A percentile compares a stretch with the other conserved stretches of the same genome.
phyloP scores from a whole-genome alignment of 1,140 invertebrate genomes.

The Lysiphlebus fabarum region DNA sequence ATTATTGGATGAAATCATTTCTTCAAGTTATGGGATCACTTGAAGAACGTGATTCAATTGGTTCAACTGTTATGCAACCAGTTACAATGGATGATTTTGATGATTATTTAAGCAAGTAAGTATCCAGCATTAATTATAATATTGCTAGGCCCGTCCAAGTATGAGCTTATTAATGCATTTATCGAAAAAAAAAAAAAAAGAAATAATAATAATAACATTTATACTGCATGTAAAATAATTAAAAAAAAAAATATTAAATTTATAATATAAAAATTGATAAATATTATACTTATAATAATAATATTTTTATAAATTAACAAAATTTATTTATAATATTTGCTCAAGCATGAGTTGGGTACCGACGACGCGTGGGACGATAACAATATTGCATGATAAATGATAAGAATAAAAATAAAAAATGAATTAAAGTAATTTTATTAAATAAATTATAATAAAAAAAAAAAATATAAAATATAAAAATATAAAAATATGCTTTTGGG shows the following conservation, averaged over 20 bases:
- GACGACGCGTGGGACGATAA: constrained; percentile 35
- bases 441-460: too few relatives aligned
- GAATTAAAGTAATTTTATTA: too few relatives aligned
- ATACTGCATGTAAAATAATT: too few relatives aligned
- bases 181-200: constrained; percentile 6
- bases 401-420: too few relatives aligned
- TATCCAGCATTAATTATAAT: constrained; percentile 24
- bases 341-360: constrained; percentile 45
- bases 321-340: too few relatives aligned
- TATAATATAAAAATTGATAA: too few relatives aligned
- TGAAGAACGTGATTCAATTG: constrained; percentile 75
- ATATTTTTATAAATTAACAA: too few relatives aligned
- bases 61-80: constrained; percentile 78
- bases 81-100: constrained; percentile 85
- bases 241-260: not conserved
- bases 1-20: constrained; percentile 86
- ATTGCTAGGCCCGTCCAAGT: not conserved
- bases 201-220: constrained; percentile 1
- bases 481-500: constrained; percentile 29
- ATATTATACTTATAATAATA: too few relatives aligned
- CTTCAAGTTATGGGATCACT: constrained; percentile 80
- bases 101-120: constrained; percentile 77
- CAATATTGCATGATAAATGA: constrained; percentile 20
- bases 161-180: not conserved
- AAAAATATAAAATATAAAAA: not conserved